Conservation (phyloP, 2,113 vertebrate genomes). For the Peromyscus polionotus region DNA sequence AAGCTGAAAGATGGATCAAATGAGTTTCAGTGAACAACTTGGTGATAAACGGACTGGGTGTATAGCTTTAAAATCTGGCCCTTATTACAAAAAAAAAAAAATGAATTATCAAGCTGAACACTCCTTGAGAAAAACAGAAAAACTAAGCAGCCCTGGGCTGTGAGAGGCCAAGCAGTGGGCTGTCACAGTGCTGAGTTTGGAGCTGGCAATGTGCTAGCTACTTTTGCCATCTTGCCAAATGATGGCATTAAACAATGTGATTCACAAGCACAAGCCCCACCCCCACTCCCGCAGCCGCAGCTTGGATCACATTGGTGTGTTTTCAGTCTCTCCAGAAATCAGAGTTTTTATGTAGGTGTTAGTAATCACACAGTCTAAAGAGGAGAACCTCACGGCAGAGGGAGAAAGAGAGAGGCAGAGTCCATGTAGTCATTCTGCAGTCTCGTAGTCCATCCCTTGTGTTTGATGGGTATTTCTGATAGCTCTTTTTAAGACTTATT, state of each 20-base stretch:
- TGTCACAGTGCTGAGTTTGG: background rate
- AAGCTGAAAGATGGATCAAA: background rate
- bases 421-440: background rate
- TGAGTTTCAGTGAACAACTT: background rate
- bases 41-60: background rate
- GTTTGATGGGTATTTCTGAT: background rate
- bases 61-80: background rate
- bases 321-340: slow-evolving; percentile 21
- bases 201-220: background rate
- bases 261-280: background rate
- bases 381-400: background rate
- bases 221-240: slow-evolving; percentile 15
- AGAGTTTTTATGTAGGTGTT: slow-evolving; percentile 2
- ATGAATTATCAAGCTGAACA: slow-evolving; percentile 9
- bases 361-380: slow-evolving; percentile 4
- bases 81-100: slow-evolving; percentile 43
- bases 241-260: slow-evolving; percentile 5
- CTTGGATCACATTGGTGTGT: background rate
- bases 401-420: background rate
- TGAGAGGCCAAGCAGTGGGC: background rate
- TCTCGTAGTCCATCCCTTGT: background rate
- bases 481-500: background rate
- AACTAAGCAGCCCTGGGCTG: background rate
- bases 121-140: slow-evolving; percentile 13
- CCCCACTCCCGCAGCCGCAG: background rate